Base-by-base conservation (phyloP, 2,113 vertebrate species). In the Archocentrus centrarchus region DNA sequence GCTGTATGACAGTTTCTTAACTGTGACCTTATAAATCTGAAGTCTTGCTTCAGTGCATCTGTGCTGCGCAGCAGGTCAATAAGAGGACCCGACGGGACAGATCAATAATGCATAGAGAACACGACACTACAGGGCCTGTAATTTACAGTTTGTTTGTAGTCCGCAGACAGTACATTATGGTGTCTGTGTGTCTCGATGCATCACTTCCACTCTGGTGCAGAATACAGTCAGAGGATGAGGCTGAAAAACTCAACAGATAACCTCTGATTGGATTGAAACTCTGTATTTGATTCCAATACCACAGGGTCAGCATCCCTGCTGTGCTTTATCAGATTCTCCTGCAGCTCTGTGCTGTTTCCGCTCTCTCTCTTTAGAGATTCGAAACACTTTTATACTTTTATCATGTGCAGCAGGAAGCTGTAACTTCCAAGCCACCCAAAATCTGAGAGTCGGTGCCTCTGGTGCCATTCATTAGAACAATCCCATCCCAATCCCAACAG, bases 61-160 rank as follows among this genome's bases (percentile, higher is more conserved):
- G 58, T 50, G 79, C 61, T 59, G 27, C 73, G 35, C 68, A 3
- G 64, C 77, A 77, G 76, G 44, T 64, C 57, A 58, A 87, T 57
- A 47, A 58, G n/a, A 64, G 61, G 55, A 68, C 53, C 60, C 44
- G 39, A 76, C 1, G 61, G 77, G 63, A 55, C 41, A 14, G 81
- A 91, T 89, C 89, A 39, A 91, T 88, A 83, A 44, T 10, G 68
- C 59, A 27, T 20, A 39, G 59, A 85, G 55, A 66, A 37, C 5
- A 0, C 44, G 0, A 37, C 18, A 11, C 68, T 59, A 6, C 55
- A 68, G 68, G 30, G 59, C 39, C 24, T 50, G 58, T 81, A 22
- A 83, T 79, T 76, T 83, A 82, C 32, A 76, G 80, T 79, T 78
- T 75, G 61, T 59, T 66, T 64, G 22, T 58, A 41, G 37, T 63